Evolutionary conservation across 2,797 vertebrate genomes (phyloP).

Genomic region (Hoplostethus atlanticus): DNA sequence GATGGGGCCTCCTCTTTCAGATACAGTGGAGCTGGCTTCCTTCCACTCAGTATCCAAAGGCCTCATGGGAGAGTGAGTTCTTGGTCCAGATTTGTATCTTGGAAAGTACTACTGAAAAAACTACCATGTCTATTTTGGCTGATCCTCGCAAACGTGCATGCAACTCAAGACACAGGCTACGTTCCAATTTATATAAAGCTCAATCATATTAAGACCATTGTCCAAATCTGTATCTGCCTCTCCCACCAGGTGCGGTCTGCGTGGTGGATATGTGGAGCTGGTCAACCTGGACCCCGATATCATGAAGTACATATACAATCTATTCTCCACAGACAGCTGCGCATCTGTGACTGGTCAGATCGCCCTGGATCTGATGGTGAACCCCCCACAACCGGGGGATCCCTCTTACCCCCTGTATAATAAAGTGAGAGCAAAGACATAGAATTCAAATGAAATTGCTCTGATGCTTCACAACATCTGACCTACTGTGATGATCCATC

Average conservation of each 20-base stretch:
- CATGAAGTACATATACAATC: slow-evolving; percentile 20
- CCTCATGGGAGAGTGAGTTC: slow-evolving; percentile 90
- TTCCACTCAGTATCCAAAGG: slow-evolving; percentile 92
- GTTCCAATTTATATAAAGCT: too few species aligned
- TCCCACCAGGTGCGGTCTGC: slow-evolving; percentile 80
- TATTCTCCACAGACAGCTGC: slow-evolving; percentile 17
- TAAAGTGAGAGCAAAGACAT: slow-evolving; percentile 44
- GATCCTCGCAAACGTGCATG: neutral
- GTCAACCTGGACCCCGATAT: slow-evolving; percentile 79
- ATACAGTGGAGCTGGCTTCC: slow-evolving; percentile 88
- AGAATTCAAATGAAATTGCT: neutral
- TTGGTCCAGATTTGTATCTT: neutral
- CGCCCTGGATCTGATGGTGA: slow-evolving; percentile 76
- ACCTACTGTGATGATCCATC: neutral
- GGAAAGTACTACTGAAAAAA: neutral
- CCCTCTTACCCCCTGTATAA: slow-evolving; percentile 75
- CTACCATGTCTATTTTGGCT: neutral
- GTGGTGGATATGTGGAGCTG: slow-evolving; percentile 82
- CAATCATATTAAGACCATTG: neutral
- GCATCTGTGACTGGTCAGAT: slow-evolving; percentile 75
- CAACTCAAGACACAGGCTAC: neutral
- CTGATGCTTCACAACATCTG: neutral
- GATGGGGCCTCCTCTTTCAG: slow-evolving; percentile 85
- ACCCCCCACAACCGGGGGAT: slow-evolving; percentile 80
- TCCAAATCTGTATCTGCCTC: neutral